A percentile compares a stretch with the other conserved stretches of the same genome.
phyloP scores from a whole-genome alignment of 2,113 vertebrate genomes.

The Poeciliopsis retropinna region DNA sequence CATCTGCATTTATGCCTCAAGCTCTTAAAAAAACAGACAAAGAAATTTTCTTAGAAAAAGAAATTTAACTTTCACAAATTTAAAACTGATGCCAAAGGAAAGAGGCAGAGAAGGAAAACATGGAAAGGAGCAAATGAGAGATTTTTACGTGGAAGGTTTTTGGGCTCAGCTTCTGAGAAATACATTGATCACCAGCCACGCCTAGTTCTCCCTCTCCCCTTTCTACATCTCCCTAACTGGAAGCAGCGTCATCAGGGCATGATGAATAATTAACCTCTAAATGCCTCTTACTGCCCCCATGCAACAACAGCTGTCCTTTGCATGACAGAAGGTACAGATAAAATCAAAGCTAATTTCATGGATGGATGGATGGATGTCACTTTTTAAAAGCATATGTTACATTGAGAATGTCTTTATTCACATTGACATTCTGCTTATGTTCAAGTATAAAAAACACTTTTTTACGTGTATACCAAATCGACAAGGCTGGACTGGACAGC shows the following conservation, averaged over 20 bases:
- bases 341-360: neutral
- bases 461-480: too few species aligned
- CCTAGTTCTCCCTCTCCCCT: conserved; percentile 33
- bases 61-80: conserved; percentile 21
- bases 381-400: too few species aligned
- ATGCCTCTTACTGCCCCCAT: conserved; percentile 44
- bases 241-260: conserved; percentile 54
- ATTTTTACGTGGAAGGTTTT: conserved; percentile 38
- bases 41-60: conserved; percentile 32
- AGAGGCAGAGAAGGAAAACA: neutral
- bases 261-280: conserved; percentile 75
- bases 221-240: conserved; percentile 47
- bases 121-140: conserved; percentile 11
- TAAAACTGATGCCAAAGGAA: conserved; percentile 11
- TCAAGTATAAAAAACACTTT: too few species aligned
- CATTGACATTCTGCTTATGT: too few species aligned
- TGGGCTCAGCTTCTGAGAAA: conserved; percentile 70
- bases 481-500: too few species aligned
- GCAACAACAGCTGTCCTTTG: conserved; percentile 49
- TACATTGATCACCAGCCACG: conserved; percentile 65
- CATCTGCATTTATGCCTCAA: conserved; percentile 1
- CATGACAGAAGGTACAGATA: conserved; percentile 9
- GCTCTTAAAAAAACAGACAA: neutral
- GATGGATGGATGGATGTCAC: too few species aligned
- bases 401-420: too few species aligned